phyloP scores from a whole-genome alignment of 2,797 vertebrate genomes.

The Mergus octosetaceus region DNA sequence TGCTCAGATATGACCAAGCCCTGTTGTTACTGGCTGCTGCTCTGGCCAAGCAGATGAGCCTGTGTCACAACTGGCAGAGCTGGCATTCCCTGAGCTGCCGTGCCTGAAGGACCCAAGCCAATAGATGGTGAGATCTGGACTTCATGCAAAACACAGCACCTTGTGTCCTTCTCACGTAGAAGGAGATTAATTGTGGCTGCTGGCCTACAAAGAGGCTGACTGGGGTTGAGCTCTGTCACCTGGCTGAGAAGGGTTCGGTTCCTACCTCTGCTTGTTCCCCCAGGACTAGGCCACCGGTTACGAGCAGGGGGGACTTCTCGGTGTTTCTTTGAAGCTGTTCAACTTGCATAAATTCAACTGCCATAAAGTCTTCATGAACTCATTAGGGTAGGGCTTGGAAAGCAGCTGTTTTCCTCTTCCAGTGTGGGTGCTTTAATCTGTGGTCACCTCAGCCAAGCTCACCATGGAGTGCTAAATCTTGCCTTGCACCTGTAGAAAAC shows the following conservation, averaged over 20 bases:
- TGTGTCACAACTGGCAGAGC: neutral
- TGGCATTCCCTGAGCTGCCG: neutral
- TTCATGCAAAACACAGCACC: neutral
- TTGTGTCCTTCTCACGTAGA: neutral
- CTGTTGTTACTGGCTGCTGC: neutral
- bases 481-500: neutral
- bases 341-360: neutral
- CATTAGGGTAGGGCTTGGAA: neutral
- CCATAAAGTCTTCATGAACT: neutral
- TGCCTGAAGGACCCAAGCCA: neutral
- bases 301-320: rapidly evolving
- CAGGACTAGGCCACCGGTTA: neutral
- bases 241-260: neutral
- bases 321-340: neutral
- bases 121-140: neutral
- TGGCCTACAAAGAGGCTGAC: neutral
- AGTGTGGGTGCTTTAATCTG: neutral
- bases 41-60: neutral
- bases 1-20: neutral
- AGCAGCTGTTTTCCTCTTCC: neutral
- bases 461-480: neutral
- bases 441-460: neutral
- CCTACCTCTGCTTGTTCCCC: neutral
- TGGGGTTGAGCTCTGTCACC: neutral
- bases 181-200: rapidly evolving